Evolutionary conservation across 1,140 invertebrate species (phyloP).

Genomic region (Sweltsa coloradensis): DNA sequence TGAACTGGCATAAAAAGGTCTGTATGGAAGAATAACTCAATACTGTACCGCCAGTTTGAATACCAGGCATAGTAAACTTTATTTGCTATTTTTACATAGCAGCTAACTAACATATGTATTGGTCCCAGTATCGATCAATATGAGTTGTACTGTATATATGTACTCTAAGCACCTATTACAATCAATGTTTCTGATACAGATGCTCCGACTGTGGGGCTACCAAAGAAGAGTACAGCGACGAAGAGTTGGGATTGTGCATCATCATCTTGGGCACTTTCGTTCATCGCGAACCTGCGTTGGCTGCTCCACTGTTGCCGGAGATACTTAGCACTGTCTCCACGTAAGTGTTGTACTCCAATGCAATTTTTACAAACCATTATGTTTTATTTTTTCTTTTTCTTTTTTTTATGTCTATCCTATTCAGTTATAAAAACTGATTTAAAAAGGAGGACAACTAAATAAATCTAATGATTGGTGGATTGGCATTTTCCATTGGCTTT

Average conservation of each 20-base stretch:
- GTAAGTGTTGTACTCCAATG: too few species aligned
- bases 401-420: too few species aligned
- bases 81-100: background rate
- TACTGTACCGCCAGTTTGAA: too few species aligned
- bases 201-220: constrained; percentile 69
- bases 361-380: too few species aligned
- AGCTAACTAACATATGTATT: background rate
- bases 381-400: too few species aligned
- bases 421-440: too few species aligned
- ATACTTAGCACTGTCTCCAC: constrained; percentile 79
- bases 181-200: constrained; percentile 28
- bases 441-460: too few species aligned
- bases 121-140: background rate
- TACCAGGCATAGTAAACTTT: background rate
- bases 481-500: too few species aligned
- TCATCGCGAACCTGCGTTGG: constrained; percentile 85
- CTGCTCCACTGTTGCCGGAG: constrained; percentile 84
- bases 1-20: too few species aligned
- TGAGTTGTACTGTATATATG: background rate
- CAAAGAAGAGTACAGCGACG: constrained; percentile 91
- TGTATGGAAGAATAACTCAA: too few species aligned
- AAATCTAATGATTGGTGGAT: too few species aligned
- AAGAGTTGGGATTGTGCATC: constrained; percentile 90
- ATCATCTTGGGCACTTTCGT: constrained; percentile 91
- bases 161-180: background rate